Evolutionary conservation across 1,140 invertebrate species (phyloP).

Genomic region (Drosophila yakuba): DNA sequence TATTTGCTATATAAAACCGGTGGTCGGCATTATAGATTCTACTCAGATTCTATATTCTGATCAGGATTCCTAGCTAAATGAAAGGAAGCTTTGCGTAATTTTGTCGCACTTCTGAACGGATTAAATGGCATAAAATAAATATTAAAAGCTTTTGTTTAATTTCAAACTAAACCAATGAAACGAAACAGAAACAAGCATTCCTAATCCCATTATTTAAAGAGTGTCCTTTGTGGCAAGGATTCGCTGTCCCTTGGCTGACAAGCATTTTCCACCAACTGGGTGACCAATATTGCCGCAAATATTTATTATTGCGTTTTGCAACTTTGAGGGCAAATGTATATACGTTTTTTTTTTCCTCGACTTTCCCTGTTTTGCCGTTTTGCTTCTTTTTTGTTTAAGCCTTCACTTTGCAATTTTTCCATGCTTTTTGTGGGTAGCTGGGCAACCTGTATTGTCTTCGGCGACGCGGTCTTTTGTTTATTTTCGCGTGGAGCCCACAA

Average conservation of each 20-base stretch:
- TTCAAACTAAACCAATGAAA: not conserved
- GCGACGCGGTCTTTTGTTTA: conserved; percentile 51
- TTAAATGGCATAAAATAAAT: no score
- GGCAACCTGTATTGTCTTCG: conserved; percentile 46
- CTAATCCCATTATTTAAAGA: not conserved
- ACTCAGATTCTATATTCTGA: no score
- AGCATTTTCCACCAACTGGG: conserved; percentile 9
- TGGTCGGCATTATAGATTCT: not conserved
- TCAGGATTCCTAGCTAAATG: no score
- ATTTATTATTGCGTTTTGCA: conserved; percentile 70
- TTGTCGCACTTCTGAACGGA: no score
- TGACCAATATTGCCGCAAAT: conserved; percentile 67
- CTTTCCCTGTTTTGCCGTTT: conserved; percentile 35
- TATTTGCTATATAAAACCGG: not conserved
- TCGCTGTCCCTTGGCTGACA: not conserved
- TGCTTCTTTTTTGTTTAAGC: conserved; percentile 19
- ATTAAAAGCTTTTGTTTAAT: not conserved
- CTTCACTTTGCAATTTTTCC: conserved; percentile 1
- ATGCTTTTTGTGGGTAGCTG: not conserved
- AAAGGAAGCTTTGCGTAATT: no score
- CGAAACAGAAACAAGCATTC: not conserved
- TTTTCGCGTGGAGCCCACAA: conserved; percentile 50
- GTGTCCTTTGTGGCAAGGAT: not conserved
- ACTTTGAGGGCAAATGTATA: conserved; percentile 33
- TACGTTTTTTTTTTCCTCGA: conserved; percentile 22